Percentiles rank a stretch among this genome's conserved stretches.
These are phyloP conservation scores for Halictus quadricinctus DNA, from an alignment of 2,888 invertebrate genomes.

Conservation along the genomic window DNA sequence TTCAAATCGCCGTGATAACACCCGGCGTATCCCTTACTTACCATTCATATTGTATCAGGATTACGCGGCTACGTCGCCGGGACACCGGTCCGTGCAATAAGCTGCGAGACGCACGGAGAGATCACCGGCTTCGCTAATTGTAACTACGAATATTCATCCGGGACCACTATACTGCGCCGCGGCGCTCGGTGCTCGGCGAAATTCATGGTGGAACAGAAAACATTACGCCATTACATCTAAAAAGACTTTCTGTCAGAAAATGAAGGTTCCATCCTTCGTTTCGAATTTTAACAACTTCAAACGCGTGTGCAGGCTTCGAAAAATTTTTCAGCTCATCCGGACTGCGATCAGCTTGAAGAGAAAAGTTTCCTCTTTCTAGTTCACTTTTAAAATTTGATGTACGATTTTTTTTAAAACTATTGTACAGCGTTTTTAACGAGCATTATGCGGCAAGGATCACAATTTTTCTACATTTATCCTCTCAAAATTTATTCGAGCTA, in stretches of 20 bases:
- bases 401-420: too few relatives aligned
- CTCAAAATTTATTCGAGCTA: too few relatives aligned
- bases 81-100: conserved; percentile 32
- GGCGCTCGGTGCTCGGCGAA: background rate
- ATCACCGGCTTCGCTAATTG: conserved; percentile 50
- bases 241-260: background rate
- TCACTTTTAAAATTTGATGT: too few relatives aligned
- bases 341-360: too few relatives aligned
- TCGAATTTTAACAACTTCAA: background rate
- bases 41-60: conserved; percentile 50
- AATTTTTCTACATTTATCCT: too few relatives aligned
- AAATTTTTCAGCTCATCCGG: too few relatives aligned
- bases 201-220: background rate
- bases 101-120: conserved; percentile 27
- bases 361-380: too few relatives aligned
- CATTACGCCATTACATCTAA: background rate
- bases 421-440: too few relatives aligned
- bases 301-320: too few relatives aligned
- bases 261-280: background rate
- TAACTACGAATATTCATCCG: conserved; percentile 55
- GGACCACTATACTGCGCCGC: background rate
- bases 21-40: conserved; percentile 39
- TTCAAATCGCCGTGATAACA: conserved; percentile 45
- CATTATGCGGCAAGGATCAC: too few relatives aligned
- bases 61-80: conserved; percentile 23